Evolutionary conservation across 2,797 vertebrate genomes (phyloP).

Genomic region (Silurus aristotelis): DNA sequence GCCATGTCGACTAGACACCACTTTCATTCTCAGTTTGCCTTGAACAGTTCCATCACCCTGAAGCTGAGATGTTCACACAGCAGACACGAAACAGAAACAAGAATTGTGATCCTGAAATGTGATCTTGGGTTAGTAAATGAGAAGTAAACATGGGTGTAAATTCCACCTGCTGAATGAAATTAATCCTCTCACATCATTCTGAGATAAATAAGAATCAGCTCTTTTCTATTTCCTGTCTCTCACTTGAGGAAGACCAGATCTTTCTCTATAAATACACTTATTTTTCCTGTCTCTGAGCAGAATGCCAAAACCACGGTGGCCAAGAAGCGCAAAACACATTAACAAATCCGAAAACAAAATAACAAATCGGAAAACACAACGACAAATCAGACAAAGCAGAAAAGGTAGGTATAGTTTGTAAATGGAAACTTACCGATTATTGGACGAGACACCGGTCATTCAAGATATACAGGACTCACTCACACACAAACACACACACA

Average conservation of each 20-base stretch:
- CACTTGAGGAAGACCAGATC: constrained; percentile 34
- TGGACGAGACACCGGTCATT: no score
- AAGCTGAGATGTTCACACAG: neutral
- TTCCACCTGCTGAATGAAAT: neutral
- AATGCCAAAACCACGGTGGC: constrained; percentile 13
- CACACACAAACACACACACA: no score
- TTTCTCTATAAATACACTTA: constrained; percentile 44
- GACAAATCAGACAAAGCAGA: no score
- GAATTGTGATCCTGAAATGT: neutral
- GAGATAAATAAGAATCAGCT: constrained; percentile 24
- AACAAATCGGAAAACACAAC: no score
- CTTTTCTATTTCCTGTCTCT: constrained; percentile 23
- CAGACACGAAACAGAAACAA: neutral
- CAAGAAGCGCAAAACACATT: no score
- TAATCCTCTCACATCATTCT: neutral
- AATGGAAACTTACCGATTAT: no score
- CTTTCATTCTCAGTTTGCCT: constrained; percentile 23
- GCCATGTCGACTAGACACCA: constrained; percentile 35
- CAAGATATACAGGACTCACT: no score
- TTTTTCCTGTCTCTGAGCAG: constrained; percentile 28
- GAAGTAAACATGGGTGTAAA: constrained; percentile 1
- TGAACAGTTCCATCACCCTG: constrained; percentile 26
- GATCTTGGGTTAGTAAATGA: neutral
- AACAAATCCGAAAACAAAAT: no score
- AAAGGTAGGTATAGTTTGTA: no score